Conservation (phyloP, 2,888 invertebrate genomes). For the Calliopum simillimum region DNA sequence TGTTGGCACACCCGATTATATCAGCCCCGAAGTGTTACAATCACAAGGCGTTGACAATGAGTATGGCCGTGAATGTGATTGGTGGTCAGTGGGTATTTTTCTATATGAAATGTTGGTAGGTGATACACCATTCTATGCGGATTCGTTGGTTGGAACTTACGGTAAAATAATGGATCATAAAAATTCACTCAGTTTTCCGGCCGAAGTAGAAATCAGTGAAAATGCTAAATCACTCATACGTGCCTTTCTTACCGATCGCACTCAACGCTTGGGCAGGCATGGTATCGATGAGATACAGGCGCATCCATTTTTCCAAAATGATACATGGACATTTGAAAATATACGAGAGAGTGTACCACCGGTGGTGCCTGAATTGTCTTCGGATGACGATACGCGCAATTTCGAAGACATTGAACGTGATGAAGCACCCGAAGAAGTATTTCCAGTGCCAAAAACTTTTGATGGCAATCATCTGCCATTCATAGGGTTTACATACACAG, state of each 20-base stretch:
- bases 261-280: slow-evolving; percentile 87
- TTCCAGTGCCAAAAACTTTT: slow-evolving; percentile 97
- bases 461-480: slow-evolving; percentile 99
- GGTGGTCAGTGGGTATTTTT: slow-evolving; percentile 99
- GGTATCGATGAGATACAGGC: slow-evolving; percentile 95
- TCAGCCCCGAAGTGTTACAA: slow-evolving; percentile 97
- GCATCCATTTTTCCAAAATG: slow-evolving; percentile 95
- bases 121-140: slow-evolving; percentile 99
- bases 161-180: slow-evolving; percentile 99
- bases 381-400: slow-evolving; percentile 98
- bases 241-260: slow-evolving; percentile 93
- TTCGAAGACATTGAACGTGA: slow-evolving; percentile 98
- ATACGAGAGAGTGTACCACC: slow-evolving; percentile 95
- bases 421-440: slow-evolving; percentile 91
- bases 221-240: slow-evolving; percentile 90
- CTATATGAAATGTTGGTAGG: slow-evolving; percentile 99
- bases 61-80: slow-evolving; percentile 98
- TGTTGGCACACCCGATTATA: slow-evolving; percentile 99
- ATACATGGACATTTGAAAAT: slow-evolving; percentile 98
- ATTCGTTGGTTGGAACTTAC: slow-evolving; percentile 97
- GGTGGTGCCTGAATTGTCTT: slow-evolving; percentile 93
- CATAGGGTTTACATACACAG: slow-evolving; percentile 97
- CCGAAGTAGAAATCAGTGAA: slow-evolving; percentile 92
- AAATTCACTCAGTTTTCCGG: slow-evolving; percentile 94
- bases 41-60: slow-evolving; percentile 96